phyloP scores from a whole-genome alignment of 2,888 invertebrate species.

The Cyclophora punctaria region DNA sequence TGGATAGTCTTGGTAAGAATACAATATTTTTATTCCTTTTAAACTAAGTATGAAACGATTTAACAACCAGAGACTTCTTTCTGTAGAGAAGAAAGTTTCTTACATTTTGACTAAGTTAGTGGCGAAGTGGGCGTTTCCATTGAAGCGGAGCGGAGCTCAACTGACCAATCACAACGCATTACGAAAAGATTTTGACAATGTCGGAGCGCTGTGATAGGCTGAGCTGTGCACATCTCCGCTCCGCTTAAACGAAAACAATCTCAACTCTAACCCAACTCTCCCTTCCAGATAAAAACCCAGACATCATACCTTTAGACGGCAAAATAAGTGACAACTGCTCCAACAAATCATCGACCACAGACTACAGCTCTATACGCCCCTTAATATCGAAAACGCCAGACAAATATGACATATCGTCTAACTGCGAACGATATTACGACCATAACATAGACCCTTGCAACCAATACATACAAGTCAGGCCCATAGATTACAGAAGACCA shows the following conservation, averaged over 20 bases:
- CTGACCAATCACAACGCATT: too few species aligned
- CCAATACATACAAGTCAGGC: constrained; percentile 60
- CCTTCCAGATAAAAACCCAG: constrained; percentile 66
- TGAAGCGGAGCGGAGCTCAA: too few species aligned
- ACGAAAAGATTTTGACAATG: too few species aligned
- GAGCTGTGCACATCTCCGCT: too few species aligned
- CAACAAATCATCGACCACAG: constrained; percentile 62
- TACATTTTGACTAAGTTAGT: constrained; percentile 1
- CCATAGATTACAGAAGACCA: constrained; percentile 52
- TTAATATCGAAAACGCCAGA: constrained; percentile 56
- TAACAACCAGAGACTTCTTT: background rate
- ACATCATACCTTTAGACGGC: constrained; percentile 66
- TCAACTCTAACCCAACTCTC: constrained; percentile 12
- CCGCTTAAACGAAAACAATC: background rate
- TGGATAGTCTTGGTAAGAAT: constrained; percentile 59
- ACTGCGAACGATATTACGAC: constrained; percentile 55
- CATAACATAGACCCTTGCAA: constrained; percentile 53
- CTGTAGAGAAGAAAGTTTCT: background rate
- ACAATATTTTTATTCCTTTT: constrained; percentile 5
- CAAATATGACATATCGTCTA: constrained; percentile 51
- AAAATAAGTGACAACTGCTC: constrained; percentile 67
- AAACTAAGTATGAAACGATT: background rate
- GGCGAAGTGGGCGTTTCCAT: too few species aligned
- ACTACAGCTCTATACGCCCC: constrained; percentile 61
- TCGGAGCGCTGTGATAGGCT: too few species aligned